Evolutionary conservation across 2,113 vertebrate genomes (phyloP), one percentile per base, ranked within the genome.

Genomic region (Hemichromis elongatus): DNA sequence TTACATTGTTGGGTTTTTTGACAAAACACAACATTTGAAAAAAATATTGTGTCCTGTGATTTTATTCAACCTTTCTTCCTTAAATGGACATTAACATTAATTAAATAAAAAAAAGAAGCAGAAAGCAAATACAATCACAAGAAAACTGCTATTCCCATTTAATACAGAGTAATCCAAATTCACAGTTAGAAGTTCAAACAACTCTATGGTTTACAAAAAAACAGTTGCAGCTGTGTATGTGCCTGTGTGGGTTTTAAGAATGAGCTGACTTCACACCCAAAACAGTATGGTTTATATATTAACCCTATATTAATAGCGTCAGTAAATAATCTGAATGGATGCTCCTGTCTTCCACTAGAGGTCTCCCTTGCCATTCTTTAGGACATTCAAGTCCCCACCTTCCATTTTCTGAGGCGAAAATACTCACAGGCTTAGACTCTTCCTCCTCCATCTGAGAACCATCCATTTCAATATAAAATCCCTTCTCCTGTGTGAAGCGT

Each of bases 371-470:
- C 55, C 87, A 92, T 95, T 92, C 90, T 83, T 13, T 79, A 80
- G 19, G 55, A 66, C 18, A 33, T 16, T n/a, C 10, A 28, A 21
- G 70, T 79, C 47, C 68, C 81, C 75, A 78, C 68, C 93, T 92
- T 92, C 90, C 93, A 92, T 94, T 93, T 93, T 91, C 93, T 91
- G 88, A 86, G 68, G 81, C 63, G 77, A 86, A 85, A 92, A 83
- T 81, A 73, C 56, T 86, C 26, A 77, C 52, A 24, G 56, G 35
- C 82, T 79, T 80, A 21, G 47, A 85, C 55, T 84, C 79, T 52
- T 79, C 77, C 57, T 87, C 91, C 89, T 87, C 85, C 90, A 79
- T 89, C 88, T 82, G 50, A 88, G 53, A 89, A 84, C 68, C 83
- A 90, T 94, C 83, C 83, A 88, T 89, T 90, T 90, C 87, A 91